A percentile compares a stretch with the other conserved stretches of the same genome.
phyloP scores from a whole-genome alignment of 2,113 vertebrate species.

The Bettongia penicillata region DNA sequence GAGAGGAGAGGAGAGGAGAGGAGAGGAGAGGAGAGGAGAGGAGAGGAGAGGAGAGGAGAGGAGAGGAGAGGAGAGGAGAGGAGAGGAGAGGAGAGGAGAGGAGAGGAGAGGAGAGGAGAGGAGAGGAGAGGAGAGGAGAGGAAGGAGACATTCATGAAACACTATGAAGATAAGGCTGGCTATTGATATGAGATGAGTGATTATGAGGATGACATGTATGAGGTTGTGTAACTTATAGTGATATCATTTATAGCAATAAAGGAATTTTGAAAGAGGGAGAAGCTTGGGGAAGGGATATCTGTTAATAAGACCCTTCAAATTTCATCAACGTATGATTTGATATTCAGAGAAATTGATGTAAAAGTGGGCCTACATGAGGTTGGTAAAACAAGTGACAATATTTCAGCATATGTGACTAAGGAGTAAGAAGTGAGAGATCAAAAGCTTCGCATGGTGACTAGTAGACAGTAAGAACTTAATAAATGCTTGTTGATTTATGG shows the following conservation, averaged over 20 bases:
- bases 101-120: not conserved
- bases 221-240: not conserved
- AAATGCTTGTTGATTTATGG: not conserved
- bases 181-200: not conserved
- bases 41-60: not conserved
- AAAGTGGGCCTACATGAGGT: not conserved
- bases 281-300: not conserved
- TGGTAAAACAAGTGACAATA: not conserved
- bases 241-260: not conserved
- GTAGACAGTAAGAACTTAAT: not conserved
- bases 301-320: not conserved
- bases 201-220: not conserved
- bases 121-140: not conserved
- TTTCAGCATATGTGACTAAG: not conserved
- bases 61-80: not conserved
- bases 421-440: not conserved
- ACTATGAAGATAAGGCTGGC: not conserved
- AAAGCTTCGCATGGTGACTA: not conserved
- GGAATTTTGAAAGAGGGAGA: not conserved
- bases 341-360: not conserved
- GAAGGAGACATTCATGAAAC: not conserved
- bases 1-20: not conserved
- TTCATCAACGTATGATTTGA: not conserved
- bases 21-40: not conserved
- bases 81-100: not conserved